phyloP scores from a whole-genome alignment of 2,113 vertebrate species.

The Rhipidura dahli region DNA sequence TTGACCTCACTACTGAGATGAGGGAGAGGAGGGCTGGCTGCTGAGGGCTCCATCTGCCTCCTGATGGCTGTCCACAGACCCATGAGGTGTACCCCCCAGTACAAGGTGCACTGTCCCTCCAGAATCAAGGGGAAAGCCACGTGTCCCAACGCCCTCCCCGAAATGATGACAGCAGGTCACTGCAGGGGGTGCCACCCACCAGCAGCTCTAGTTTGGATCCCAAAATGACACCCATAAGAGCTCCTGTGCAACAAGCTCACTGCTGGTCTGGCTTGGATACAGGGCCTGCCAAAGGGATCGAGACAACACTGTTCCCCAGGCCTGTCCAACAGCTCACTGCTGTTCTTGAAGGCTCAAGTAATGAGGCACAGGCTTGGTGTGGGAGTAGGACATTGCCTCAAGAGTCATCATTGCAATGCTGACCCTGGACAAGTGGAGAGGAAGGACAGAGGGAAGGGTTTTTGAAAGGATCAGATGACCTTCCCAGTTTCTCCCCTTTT shows the following conservation, averaged over 20 bases:
- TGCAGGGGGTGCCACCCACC: background rate
- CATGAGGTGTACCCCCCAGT: background rate
- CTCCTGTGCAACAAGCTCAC: background rate
- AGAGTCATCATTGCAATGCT: background rate
- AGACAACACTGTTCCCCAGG: background rate
- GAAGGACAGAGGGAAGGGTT: background rate
- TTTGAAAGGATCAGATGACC: background rate
- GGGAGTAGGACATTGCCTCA: background rate
- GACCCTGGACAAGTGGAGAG: background rate
- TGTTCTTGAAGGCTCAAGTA: background rate
- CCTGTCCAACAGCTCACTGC: background rate
- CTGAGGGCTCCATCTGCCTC: background rate
- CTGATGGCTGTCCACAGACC: background rate
- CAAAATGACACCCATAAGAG: background rate
- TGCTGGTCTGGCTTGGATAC: background rate
- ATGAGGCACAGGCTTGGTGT: background rate
- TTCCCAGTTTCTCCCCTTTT: background rate
- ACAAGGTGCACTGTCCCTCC: background rate
- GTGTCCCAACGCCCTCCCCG: accelerated
- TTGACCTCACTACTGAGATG: background rate
- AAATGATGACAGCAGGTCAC: background rate
- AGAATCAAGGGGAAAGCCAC: background rate
- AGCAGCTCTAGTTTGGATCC: background rate
- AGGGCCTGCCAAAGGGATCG: background rate
- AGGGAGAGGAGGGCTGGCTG: background rate